Percentiles rank a stretch among this genome's conserved stretches.
phyloP scores from a whole-genome alignment of 2,113 vertebrate species.

The Andinoacara biseriatus region DNA sequence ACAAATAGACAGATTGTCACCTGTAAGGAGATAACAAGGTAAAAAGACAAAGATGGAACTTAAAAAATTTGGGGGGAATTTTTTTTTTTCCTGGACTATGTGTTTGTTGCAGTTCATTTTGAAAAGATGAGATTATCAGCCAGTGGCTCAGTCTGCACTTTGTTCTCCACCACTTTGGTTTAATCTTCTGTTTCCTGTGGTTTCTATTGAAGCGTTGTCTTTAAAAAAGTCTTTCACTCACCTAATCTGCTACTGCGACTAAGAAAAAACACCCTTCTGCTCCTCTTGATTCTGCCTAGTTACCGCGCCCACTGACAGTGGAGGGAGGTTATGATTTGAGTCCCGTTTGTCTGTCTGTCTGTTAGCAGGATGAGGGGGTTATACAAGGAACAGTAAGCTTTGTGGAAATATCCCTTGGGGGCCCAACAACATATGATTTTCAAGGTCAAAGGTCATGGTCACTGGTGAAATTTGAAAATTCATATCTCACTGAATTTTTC shows the following conservation, averaged over 20 bases:
- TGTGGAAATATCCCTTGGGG: too few species aligned
- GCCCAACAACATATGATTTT: too few species aligned
- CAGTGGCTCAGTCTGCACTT: neutral
- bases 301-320: too few species aligned
- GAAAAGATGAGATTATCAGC: neutral
- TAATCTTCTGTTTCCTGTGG: constrained; percentile 22
- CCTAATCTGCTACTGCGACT: neutral
- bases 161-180: neutral
- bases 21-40: neutral
- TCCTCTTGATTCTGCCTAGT: neutral
- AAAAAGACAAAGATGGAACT: neutral
- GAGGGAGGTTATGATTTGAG: too few species aligned
- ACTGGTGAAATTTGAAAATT: too few species aligned
- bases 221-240: neutral
- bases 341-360: too few species aligned
- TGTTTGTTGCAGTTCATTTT: neutral
- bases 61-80: neutral
- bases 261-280: neutral
- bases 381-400: too few species aligned
- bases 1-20: neutral
- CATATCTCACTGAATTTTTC: too few species aligned
- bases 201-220: constrained; percentile 28
- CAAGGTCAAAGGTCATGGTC: too few species aligned
- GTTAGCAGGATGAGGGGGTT: too few species aligned
- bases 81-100: too few species aligned